Evolutionary conservation across 1,140 invertebrate species (phyloP), one percentile per base, ranked within the genome.

Genomic region (Nephila pilipes): DNA sequence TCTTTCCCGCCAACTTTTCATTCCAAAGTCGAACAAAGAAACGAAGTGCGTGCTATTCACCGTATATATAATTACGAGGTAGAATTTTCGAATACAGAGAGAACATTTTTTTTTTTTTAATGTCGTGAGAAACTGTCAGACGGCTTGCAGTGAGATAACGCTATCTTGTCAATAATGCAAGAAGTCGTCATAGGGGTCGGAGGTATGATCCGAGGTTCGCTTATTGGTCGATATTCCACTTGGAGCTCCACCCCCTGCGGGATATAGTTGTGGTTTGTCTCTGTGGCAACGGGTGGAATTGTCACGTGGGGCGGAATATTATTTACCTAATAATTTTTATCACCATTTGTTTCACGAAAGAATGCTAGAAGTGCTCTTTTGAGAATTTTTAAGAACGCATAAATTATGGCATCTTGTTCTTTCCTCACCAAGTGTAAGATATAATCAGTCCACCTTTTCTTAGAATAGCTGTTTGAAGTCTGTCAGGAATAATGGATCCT

Each of bases 101-200:
- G 55, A 22, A 5, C 8, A 46, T 0, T 81, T 81, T 32, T 75
- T 32, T 14, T 14, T 20, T 16, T 55, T 55, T n/a, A 22, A 10
- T 83, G n/a, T 80, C 80, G 90, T 85, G 90, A 85, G 80, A 85
- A 92, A 85, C 4, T 92, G 80, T 92, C 80, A 85, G 90, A 92
- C 81, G 90, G 90, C 60, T n/a, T n/a, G 38, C n/a, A 85, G 90
- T 92, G 90, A 92, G 90, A 80, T 92, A 92, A 92, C 90, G 79
- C 75, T 65, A 92, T 92, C 90, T 92, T 92, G 90, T 92, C 90
- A 92, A 92, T 85, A 92, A 92, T 92, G 90, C 90, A 92, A 92
- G 90, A 92, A 69, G 36, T 25, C 90, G 90, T 92, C 90, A 92
- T 16, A 85, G 80, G 32, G 38, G 65, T 85, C 58, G 58, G 81